Evolutionary conservation across 1,140 invertebrate species (phyloP), one percentile per base, ranked within the genome.

Genomic region (Penaeus vannamei): DNA sequence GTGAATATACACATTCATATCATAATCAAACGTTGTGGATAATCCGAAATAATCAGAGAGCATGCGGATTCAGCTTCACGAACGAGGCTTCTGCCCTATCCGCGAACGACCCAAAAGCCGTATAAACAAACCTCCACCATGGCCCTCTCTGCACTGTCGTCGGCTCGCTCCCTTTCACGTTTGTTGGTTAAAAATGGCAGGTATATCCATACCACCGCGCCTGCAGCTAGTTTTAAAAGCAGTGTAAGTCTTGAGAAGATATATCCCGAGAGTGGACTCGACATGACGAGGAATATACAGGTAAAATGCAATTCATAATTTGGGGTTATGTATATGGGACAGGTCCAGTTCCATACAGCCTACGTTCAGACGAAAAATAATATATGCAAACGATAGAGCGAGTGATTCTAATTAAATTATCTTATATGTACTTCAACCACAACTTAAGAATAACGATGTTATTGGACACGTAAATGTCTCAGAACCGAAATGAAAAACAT

Each of bases 201-300:
- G 46, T 26, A 23, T 32, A 46, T 83, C 23, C 81, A 83, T 60
- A n/a, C 14, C 26, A n/a, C 81, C n/a, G 60, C 59, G 5, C 7
- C 23, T 32, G 22, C 59, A 26, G 46, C 42, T 32, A 0, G 59
- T 29, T 83, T 3, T 26, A 83, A 26, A 42, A 85, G 84, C 59
- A 46, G 36, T 42, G 46, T 85, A 66, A 85, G 66, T 29, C 53
- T 85, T 32, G 22, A 76, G 26, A 76, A 69, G 17, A 72, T 85
- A 46, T 85, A 85, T 46, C 84, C 84, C 22, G 46, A 69, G 2
- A 85, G 84, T 26, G 64, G 59, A 19, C 66, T 76, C 7, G 69
- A 85, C n/a, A 22, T 26, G 20, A 46, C 32, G 23, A 76, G 29
- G 66, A 60, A n/a, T 5, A 32, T n/a, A 26, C 22, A 46, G 84